Base-by-base conservation (phyloP, 2,797 vertebrate species). In the Macropodus opercularis region DNA sequence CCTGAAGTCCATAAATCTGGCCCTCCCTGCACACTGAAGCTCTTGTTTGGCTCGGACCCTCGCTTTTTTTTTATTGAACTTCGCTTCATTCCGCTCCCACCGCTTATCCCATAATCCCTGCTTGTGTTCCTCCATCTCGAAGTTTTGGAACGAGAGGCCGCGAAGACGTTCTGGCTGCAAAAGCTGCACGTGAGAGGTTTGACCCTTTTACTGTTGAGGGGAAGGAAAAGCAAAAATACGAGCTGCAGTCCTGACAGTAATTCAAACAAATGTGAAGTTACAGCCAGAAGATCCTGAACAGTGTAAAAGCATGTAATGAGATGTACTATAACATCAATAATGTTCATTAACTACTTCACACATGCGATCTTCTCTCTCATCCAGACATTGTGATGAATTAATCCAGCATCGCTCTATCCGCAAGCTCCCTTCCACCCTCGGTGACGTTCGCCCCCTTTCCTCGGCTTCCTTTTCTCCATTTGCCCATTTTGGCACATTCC, bases 401-500 rank as follows among this genome's bases (percentile, higher is more conserved):
- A 10, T 62, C 34, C n/a, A 48, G 6, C 59, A 67, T 52, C 4
- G 22, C 12, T 13, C 44, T 50, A 22, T 71, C 48, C 56, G 32
- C 55, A 42, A 14, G 22, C 76, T 77, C 76, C 77, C 68, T 52
- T 79, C 55, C 57, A 52, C 35, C 43, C 57, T 35, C 39, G 26
- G 51, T 52, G 72, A 73, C 26, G 17, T 54, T 54, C 17, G 3
- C 56, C 74, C 64, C 63, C 60, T 11, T 61, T 73, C 38, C 55
- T 52, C 41, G 51, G 72, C 76, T 66, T 62, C 23, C 54, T 73
- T 76, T 75, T 58, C 75, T 71, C 60, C 51, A 10, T 72, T 75
- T 69, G 76, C 63, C 81, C 75, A 69, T 69, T 72, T 83, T 79
- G 58, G 47, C 24, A 43, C 90, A 93, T 94, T 93, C 93, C 92